Percentiles rank a stretch among this genome's conserved stretches.
Evolutionary conservation across 2,113 vertebrate genomes (phyloP).

Genomic region (Dromas ardeola): DNA sequence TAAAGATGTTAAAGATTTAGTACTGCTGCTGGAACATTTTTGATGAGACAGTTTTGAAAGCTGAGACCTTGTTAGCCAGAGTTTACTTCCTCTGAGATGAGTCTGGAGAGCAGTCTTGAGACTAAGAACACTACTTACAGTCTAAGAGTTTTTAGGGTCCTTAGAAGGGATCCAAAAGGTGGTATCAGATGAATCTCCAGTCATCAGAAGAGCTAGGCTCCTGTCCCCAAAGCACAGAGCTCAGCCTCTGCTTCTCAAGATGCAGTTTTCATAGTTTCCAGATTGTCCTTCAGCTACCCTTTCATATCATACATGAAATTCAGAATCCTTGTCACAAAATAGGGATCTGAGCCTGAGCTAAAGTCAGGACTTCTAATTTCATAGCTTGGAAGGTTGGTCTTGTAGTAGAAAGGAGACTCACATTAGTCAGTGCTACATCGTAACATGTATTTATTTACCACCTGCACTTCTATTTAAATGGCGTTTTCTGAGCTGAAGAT

Average conservation of each 20-base stretch:
- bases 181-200: neutral
- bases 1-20: neutral
- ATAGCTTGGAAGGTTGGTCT: neutral
- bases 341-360: neutral
- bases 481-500: neutral
- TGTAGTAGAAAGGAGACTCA: neutral
- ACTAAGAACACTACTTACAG: neutral
- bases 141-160: neutral
- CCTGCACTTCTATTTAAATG: neutral
- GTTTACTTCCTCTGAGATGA: neutral
- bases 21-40: neutral
- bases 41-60: neutral
- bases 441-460: neutral
- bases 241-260: neutral
- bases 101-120: neutral
- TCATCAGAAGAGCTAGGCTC: neutral
- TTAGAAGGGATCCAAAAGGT: neutral
- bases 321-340: neutral
- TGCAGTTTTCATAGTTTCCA: neutral
- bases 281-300: neutral
- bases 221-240: neutral
- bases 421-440: neutral
- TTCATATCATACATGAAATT: neutral
- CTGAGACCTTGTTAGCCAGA: neutral
- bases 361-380: neutral